Percentiles rank a stretch among this genome's conserved stretches.
phyloP scores from a whole-genome alignment of 1,140 invertebrate genomes.

The Heterodera schachtii region DNA sequence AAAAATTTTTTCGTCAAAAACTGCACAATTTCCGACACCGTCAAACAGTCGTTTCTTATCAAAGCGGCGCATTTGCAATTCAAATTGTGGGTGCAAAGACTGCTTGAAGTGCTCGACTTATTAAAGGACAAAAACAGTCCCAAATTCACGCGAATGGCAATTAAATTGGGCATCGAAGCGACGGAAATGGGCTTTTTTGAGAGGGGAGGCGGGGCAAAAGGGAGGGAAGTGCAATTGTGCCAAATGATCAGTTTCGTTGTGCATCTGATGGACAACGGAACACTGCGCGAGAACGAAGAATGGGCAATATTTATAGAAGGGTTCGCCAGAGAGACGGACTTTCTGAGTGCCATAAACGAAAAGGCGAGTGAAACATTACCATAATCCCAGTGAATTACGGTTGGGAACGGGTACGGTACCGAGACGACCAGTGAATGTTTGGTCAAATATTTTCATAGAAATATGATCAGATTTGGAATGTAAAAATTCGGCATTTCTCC shows the following conservation, averaged over 20 bases:
- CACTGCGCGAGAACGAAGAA: neutral
- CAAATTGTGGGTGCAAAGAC: neutral
- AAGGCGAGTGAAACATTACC: no score
- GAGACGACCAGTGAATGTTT: no score
- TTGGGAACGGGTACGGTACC: no score
- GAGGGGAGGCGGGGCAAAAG: neutral
- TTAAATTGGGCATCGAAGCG: neutral
- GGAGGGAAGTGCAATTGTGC: neutral
- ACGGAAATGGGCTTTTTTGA: neutral
- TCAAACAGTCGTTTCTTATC: neutral
- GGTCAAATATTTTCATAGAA: no score
- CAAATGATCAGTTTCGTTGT: neutral
- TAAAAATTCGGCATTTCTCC: no score
- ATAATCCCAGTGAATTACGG: no score
- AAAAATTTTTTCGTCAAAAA: neutral
- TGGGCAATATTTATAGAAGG: neutral
- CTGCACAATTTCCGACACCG: neutral
- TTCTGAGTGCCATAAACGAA: neutral
- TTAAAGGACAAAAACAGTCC: neutral
- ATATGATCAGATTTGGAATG: no score
- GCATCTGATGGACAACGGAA: neutral
- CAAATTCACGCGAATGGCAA: neutral
- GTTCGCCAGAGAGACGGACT: neutral
- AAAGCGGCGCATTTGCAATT: neutral
- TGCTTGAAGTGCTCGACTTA: neutral